phyloP scores from a whole-genome alignment of 1,140 invertebrate species.

The Papilio polytes region DNA sequence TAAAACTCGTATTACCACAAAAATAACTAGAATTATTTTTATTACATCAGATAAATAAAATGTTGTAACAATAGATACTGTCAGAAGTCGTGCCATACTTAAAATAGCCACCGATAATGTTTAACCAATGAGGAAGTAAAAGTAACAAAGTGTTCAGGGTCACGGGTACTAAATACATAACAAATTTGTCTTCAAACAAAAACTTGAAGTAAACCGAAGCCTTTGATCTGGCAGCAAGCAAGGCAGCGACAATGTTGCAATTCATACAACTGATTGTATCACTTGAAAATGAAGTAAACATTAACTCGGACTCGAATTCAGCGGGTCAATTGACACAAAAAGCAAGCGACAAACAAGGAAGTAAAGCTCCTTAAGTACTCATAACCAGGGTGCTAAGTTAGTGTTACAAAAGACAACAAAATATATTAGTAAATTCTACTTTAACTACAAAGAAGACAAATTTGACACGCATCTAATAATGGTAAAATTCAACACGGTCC shows the following conservation, averaged over 20 bases:
- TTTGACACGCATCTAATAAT: constrained; percentile 10
- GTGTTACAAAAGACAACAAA: constrained; percentile 62
- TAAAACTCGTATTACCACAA: neutral
- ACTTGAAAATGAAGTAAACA: constrained; percentile 54
- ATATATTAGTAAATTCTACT: constrained; percentile 28
- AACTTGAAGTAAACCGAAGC: constrained; percentile 42
- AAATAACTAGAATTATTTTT: neutral
- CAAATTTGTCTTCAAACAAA: constrained; percentile 51
- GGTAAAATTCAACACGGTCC: neutral
- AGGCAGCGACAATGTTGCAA: constrained; percentile 61
- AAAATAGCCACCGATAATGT: constrained; percentile 34
- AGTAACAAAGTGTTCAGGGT: constrained; percentile 64
- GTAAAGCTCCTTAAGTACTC: constrained; percentile 73
- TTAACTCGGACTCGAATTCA: constrained; percentile 59
- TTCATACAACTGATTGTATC: constrained; percentile 57
- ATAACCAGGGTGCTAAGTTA: constrained; percentile 48
- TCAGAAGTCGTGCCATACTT: constrained; percentile 24
- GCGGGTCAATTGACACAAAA: constrained; percentile 23
- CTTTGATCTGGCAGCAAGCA: constrained; percentile 48
- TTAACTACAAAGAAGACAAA: neutral
- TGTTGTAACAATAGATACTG: constrained; percentile 12
- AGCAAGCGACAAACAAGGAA: constrained; percentile 57
- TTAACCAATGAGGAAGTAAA: constrained; percentile 71
- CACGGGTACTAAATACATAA: constrained; percentile 49
- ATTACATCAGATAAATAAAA: constrained; percentile 6